Evolutionary conservation across 2,888 invertebrate species (phyloP).

Genomic region (Eretmocerus hayati): DNA sequence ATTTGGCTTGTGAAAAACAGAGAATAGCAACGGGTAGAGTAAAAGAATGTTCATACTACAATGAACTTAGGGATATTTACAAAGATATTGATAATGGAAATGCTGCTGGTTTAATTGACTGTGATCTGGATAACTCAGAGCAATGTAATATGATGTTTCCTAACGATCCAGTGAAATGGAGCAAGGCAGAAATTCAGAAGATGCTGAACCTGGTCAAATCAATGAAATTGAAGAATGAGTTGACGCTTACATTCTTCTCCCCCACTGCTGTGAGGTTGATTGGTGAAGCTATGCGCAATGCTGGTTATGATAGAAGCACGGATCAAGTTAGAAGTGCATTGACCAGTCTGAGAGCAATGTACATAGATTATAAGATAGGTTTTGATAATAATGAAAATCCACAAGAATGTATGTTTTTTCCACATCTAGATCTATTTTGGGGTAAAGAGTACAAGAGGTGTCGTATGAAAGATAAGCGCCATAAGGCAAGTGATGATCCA

Average conservation of each 20-base stretch:
- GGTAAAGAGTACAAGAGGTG: constrained; percentile 24
- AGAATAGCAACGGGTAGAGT: constrained; percentile 10
- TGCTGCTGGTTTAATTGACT: constrained; percentile 16
- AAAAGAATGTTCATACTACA: constrained; percentile 25
- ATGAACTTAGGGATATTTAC: constrained; percentile 25
- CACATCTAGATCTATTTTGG: constrained; percentile 26
- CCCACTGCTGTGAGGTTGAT: constrained; percentile 24
- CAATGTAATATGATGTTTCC: constrained; percentile 18
- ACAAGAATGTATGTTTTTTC: constrained; percentile 22
- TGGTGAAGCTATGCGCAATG: constrained; percentile 21
- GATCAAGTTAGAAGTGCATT: constrained; percentile 27
- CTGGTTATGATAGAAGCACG: constrained; percentile 23
- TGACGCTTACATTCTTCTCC: constrained; percentile 23
- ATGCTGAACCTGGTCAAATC: constrained; percentile 26
- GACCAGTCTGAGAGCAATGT: constrained; percentile 24
- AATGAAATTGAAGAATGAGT: constrained; percentile 23
- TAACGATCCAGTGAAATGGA: constrained; percentile 21
- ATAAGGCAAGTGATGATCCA: constrained; percentile 20
- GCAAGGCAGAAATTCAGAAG: constrained; percentile 25
- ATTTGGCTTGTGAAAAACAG: constrained; percentile 21
- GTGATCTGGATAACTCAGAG: constrained; percentile 17
- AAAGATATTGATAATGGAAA: constrained; percentile 9
- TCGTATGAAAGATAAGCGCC: constrained; percentile 17
- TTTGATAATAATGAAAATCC: constrained; percentile 18
- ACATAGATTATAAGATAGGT: constrained; percentile 25